Conservation (phyloP, 2,888 invertebrate species). For the Diadegma fenestrale region DNA sequence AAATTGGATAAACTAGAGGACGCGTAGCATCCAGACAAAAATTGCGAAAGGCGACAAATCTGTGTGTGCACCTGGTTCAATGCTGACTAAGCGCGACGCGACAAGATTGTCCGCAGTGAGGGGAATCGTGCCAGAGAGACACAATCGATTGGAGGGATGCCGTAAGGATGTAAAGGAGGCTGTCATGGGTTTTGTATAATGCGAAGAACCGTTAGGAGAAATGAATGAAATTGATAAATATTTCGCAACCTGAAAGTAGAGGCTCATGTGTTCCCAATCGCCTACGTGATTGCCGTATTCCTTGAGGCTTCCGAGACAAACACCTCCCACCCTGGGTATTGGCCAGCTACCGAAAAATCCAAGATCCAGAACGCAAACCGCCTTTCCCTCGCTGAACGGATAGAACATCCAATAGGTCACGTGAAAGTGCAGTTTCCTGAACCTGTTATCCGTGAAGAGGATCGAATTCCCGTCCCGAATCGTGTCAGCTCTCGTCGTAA, state of each 20-base stretch:
- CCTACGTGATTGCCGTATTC: slow-evolving; percentile 89
- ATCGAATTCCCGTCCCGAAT: slow-evolving; percentile 69
- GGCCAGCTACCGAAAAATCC: slow-evolving; percentile 88
- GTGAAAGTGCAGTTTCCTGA: slow-evolving; percentile 86
- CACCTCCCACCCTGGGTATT: slow-evolving; percentile 87
- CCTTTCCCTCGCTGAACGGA: slow-evolving; percentile 89
- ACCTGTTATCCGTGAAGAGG: slow-evolving; percentile 69
- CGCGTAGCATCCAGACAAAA: too few relatives aligned
- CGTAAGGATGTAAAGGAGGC: too few relatives aligned
- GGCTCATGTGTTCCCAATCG: slow-evolving; percentile 89
- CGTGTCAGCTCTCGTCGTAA: slow-evolving; percentile 62
- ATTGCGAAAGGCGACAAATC: too few relatives aligned
- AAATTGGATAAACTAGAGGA: too few relatives aligned
- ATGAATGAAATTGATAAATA: neutral
- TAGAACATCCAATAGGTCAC: slow-evolving; percentile 91
- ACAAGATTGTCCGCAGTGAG: too few relatives aligned
- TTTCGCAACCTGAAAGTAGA: slow-evolving; percentile 86
- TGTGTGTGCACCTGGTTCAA: too few relatives aligned
- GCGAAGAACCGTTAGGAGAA: too few relatives aligned
- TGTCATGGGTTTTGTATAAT: too few relatives aligned
- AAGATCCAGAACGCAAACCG: slow-evolving; percentile 85
- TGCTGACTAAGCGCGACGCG: too few relatives aligned
- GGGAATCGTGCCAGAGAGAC: too few relatives aligned
- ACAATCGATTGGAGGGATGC: too few relatives aligned
- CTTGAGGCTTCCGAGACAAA: slow-evolving; percentile 87